Conservation (phyloP, 53 echinoderm and acorn worm genomes). For the Arbacia lixula region DNA sequence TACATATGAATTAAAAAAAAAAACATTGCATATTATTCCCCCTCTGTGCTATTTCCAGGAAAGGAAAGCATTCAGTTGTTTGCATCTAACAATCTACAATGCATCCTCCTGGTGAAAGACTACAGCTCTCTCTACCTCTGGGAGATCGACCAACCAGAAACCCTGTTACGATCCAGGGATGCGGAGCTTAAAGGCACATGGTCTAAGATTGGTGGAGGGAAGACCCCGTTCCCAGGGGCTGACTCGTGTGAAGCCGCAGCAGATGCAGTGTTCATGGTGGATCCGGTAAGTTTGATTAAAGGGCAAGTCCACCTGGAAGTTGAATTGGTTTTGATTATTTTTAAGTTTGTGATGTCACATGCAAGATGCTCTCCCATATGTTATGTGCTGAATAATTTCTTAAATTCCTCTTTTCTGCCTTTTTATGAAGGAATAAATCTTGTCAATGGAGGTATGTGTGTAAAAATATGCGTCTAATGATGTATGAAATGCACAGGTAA, state of each 20-base stretch:
- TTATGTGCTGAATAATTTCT: too few species aligned
- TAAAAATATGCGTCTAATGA: too few species aligned
- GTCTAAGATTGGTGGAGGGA: conserved; percentile 70
- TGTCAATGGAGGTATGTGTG: too few species aligned
- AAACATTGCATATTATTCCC: too few species aligned
- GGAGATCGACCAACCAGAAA: conserved; percentile 74
- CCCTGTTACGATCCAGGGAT: conserved; percentile 58
- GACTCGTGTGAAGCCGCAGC: conserved; percentile 72
- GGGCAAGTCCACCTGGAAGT: not conserved
- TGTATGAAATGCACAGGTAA: too few species aligned
- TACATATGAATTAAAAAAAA: too few species aligned
- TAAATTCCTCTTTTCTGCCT: too few species aligned
- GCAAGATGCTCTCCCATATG: too few species aligned
- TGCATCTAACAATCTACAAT: conserved; percentile 73
- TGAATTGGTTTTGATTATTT: not conserved
- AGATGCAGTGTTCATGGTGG: conserved; percentile 74
- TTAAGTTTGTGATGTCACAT: too few species aligned
- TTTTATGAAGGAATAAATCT: too few species aligned
- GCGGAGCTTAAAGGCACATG: conserved; percentile 73
- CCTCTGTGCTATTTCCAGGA: conserved; percentile 11
- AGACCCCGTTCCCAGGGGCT: conserved; percentile 67
- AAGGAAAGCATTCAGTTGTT: conserved; percentile 66
- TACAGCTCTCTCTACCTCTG: conserved; percentile 79
- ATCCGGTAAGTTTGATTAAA: conserved; percentile 74
- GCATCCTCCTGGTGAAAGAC: conserved; percentile 83